phyloP scores from a whole-genome alignment of 2,797 vertebrate genomes.

The Parauchenoglanis punctatus region DNA sequence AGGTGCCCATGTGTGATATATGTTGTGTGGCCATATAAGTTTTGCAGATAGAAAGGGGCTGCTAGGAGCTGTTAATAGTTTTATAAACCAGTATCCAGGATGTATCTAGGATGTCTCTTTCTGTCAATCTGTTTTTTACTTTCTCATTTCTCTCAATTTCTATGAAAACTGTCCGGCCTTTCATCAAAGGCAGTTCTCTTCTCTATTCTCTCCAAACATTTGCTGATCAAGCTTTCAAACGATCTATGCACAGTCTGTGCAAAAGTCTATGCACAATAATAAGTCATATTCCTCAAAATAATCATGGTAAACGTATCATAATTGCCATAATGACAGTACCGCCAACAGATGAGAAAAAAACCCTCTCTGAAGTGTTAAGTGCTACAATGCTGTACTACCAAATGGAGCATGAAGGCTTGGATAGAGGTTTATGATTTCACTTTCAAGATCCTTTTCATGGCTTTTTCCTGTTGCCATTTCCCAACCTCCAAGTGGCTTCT shows the following conservation, averaged over 20 bases:
- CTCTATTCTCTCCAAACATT: not conserved
- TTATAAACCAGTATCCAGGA: not conserved
- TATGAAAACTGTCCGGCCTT: constrained; percentile 37
- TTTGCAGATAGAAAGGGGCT: constrained; percentile 63
- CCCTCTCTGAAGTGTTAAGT: constrained; percentile 71
- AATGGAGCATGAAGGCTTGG: constrained; percentile 76
- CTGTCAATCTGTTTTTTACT: not conserved
- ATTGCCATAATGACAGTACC: constrained; percentile 17
- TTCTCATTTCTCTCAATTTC: constrained; percentile 50
- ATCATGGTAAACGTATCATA: constrained; percentile 31
- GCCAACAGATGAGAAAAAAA: constrained; percentile 47
- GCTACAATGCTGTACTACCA: constrained; percentile 79
- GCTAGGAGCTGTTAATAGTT: constrained; percentile 59
- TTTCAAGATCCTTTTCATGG: constrained; percentile 73
- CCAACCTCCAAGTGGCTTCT: constrained; percentile 57
- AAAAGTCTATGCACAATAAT: constrained; percentile 12
- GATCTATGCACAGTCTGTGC: not conserved
- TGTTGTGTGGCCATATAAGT: constrained; percentile 49
- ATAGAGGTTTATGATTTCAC: constrained; percentile 76
- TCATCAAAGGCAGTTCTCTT: constrained; percentile 33
- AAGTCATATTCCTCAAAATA: constrained; percentile 31
- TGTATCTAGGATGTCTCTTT: constrained; percentile 50
- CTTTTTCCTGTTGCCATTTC: constrained; percentile 63
- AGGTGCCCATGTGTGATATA: not conserved
- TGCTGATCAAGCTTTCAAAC: constrained; percentile 32